Evolutionary conservation across 2,888 invertebrate genomes (phyloP).

Genomic region (Uropetala carovei): DNA sequence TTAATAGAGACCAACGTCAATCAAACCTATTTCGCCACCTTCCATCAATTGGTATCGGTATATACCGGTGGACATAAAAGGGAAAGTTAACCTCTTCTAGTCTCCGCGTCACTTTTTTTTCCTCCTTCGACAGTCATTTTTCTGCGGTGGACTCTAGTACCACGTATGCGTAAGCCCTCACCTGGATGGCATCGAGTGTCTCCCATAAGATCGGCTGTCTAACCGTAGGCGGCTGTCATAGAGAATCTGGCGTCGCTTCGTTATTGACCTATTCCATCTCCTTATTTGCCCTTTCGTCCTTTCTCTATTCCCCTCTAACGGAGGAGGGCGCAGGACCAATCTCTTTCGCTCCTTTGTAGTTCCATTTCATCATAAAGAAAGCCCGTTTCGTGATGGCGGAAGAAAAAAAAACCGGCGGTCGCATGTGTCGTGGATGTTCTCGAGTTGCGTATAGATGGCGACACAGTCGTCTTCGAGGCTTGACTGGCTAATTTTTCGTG

Average conservation of each 20-base stretch:
- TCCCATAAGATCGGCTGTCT: conserved; percentile 42
- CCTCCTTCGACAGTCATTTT: conserved; percentile 23
- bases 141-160: conserved; percentile 56
- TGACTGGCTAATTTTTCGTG: conserved; percentile 20
- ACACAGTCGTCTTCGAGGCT: background rate
- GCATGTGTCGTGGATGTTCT: background rate
- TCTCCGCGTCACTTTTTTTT: conserved; percentile 31
- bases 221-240: conserved; percentile 58
- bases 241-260: conserved; percentile 54
- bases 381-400: background rate
- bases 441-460: conserved; percentile 13
- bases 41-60: conserved; percentile 49
- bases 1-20: conserved; percentile 41
- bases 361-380: background rate
- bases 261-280: background rate
- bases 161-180: conserved; percentile 42
- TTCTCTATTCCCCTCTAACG: background rate
- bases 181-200: conserved; percentile 50
- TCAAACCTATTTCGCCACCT: conserved; percentile 57
- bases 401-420: background rate
- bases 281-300: background rate
- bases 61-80: conserved; percentile 50
- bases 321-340: background rate
- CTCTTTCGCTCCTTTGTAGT: conserved; percentile 11
- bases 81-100: conserved; percentile 55